Evolutionary conservation across 2,113 vertebrate genomes (phyloP).

Genomic region (Phyllostomus discolor): DNA sequence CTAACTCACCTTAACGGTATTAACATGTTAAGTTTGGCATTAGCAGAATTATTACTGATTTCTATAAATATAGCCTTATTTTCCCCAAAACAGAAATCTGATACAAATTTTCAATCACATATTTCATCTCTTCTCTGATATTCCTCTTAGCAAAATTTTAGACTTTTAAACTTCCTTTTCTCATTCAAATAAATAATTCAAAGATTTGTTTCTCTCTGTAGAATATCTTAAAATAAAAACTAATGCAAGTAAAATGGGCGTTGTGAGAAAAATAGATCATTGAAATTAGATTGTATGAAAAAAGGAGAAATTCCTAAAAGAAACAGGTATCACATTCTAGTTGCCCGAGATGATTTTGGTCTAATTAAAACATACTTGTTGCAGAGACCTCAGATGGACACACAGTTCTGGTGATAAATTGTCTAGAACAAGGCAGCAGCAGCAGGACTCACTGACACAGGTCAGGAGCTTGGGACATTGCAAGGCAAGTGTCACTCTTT

Average conservation of each 20-base stretch:
- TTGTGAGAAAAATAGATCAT: neutral
- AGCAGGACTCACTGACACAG: neutral
- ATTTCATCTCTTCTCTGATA: neutral
- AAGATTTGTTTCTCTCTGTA: neutral
- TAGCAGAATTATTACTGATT: neutral
- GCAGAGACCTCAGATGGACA: neutral
- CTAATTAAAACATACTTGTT: neutral
- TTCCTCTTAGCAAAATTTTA: neutral
- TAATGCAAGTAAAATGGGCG: neutral
- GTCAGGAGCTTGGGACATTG: neutral
- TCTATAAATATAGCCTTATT: neutral
- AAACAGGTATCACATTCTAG: neutral
- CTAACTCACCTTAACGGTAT: neutral
- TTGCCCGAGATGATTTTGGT: neutral
- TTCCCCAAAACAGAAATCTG: neutral
- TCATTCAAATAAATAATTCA: neutral
- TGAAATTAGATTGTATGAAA: neutral
- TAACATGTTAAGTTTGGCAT: neutral
- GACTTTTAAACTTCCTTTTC: neutral
- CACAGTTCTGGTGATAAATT: neutral
- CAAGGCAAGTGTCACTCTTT: neutral
- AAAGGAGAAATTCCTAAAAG: neutral
- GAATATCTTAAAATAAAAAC: slow-evolving; percentile 17
- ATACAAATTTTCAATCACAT: neutral
- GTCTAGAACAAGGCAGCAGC: neutral